A percentile compares a stretch with the other conserved stretches of the same genome.
Evolutionary conservation across 2,797 vertebrate genomes (phyloP).

Genomic region (Etheostoma nigrum): DNA sequence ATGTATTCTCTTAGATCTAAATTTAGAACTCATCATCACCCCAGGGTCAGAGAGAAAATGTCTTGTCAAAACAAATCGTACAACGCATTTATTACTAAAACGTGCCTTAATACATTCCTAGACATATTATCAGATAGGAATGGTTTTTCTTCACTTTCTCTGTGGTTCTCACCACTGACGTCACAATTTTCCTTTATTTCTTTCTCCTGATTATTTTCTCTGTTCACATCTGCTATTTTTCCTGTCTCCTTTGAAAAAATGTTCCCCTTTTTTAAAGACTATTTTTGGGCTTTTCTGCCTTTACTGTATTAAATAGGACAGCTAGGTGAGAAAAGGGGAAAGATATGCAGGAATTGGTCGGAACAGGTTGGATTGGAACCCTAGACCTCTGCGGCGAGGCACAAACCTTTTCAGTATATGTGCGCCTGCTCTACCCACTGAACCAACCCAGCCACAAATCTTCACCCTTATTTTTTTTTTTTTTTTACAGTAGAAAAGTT

Average conservation of each 20-base stretch:
- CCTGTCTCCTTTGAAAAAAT: neutral
- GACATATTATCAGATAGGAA: slow-evolving; percentile 3
- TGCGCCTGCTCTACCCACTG: no score
- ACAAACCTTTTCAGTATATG: no score
- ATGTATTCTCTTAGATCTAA: slow-evolving; percentile 8
- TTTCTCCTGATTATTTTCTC: neutral
- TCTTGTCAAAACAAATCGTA: no score
- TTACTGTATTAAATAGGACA: no score
- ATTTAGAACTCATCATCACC: slow-evolving; percentile 7
- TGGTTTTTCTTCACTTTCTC: neutral
- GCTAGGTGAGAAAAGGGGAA: no score
- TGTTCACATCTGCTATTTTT: neutral
- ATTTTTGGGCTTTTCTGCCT: no score
- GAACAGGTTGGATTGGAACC: no score
- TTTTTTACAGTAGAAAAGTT: neutral
- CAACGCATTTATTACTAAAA: neutral
- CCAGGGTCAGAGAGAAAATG: neutral
- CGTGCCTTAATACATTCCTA: no score
- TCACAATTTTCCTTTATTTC: neutral
- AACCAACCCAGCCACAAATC: no score
- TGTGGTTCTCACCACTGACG: neutral
- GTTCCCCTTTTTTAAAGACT: neutral
- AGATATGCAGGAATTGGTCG: no score
- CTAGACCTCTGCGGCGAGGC: no score
- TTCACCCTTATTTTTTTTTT: no score